Conservation (phyloP, 2,888 invertebrate species). For the Xylota segnis region DNA sequence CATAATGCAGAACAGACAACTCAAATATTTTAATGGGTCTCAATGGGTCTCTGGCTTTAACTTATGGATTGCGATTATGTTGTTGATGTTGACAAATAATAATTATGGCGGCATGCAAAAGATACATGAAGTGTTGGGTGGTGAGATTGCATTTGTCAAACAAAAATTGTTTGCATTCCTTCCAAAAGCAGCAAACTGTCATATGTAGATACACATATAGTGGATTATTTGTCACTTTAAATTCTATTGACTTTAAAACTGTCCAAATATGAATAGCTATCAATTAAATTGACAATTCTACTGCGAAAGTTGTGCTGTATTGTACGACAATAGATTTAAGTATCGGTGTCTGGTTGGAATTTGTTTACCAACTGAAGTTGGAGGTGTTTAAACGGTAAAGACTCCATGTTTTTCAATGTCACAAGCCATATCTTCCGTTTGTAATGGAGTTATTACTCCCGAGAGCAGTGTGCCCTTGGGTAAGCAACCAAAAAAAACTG, state of each 20-base stretch:
- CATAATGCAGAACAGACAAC: not conserved
- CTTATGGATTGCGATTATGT: not conserved
- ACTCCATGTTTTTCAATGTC: too few relatives aligned
- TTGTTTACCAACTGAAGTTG: too few relatives aligned
- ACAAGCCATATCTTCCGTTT: too few relatives aligned
- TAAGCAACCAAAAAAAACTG: too few relatives aligned
- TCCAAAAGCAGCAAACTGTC: not conserved
- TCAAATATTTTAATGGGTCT: not conserved
- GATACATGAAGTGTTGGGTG: not conserved
- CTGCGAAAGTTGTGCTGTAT: too few relatives aligned
- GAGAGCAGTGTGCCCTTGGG: too few relatives aligned
- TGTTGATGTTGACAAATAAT: conserved; percentile 5
- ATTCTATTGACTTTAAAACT: not conserved
- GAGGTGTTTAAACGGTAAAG: too few relatives aligned
- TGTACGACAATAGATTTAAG: too few relatives aligned
- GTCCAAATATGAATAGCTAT: not conserved
- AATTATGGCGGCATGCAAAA: not conserved
- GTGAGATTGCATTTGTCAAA: not conserved
- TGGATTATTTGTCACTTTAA: not conserved
- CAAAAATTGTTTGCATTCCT: not conserved
- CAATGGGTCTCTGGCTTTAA: not conserved
- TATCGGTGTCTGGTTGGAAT: too few relatives aligned
- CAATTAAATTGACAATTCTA: not conserved
- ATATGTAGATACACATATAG: not conserved
- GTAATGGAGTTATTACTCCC: too few relatives aligned